Base-by-base conservation (phyloP, 2,113 vertebrate genomes). In the Pleuronectes platessa region DNA sequence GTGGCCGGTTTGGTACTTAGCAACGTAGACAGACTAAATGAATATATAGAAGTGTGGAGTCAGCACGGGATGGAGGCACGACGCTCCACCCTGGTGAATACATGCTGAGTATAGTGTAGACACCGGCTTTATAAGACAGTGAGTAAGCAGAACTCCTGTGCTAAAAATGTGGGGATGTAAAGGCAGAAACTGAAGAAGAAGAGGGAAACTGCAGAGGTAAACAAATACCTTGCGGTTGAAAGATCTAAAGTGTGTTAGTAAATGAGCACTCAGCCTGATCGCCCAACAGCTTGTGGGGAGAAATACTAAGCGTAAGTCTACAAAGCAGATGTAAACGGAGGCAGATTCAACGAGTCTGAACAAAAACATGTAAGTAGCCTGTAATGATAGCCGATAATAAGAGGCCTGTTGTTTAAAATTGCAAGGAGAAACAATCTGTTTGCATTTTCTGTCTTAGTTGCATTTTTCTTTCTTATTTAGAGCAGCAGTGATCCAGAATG, bases 371-470 rank as follows among this genome's bases (percentile, higher is more conserved):
- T 66, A 72, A 80, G 80, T 27, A 71, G 78, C 66, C 75, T 71
- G 54, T 73, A 60, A 78, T 83, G 58, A 86, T 74, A 21, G 62
- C 31, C 55, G 31, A 64, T 73, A 84, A 84, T 61, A 73, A 27
- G 62, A 81, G 68, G 76, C 37, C n/a, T 76, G 45, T 79, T 86
- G 78, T 84, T 73, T 74, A 61, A 73, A 83, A 58, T 54, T 67
- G 61, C 60, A 21, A 69, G 58, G 65, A 71, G 79, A 81, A 81
- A 65, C 68, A 79, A 80, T 89, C 79, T 84, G 72, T 71, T 79
- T 68, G 60, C 42, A 53, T 71, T 78, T 74, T 76, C 27, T 64
- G 53, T 88, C 51, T 71, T 1, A 2, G 54, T 65, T 82, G 26
- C 62, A 59, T 9, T 27, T 27, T 26, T 20, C 18, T 37, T 27